Evolutionary conservation across 2,113 vertebrate genomes (phyloP).

Genomic region (Athene noctua): DNA sequence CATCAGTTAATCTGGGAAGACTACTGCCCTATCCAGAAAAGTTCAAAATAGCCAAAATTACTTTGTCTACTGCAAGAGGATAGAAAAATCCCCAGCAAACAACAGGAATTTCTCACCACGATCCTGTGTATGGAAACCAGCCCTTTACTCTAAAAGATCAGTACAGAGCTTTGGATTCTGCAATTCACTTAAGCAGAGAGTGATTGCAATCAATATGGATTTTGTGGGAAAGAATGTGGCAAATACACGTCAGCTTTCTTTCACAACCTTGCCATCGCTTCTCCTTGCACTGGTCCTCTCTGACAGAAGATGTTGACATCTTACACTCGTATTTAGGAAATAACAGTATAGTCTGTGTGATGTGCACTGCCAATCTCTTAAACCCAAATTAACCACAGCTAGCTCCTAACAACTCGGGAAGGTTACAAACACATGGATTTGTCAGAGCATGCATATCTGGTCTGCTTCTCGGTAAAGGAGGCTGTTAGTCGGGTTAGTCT

Average conservation of each 20-base stretch:
- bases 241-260: not conserved
- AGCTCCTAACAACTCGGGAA: not conserved
- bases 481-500: not conserved
- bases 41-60: not conserved
- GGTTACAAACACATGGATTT: not conserved
- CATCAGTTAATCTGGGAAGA: not conserved
- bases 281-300: not conserved
- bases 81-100: not conserved
- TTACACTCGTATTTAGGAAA: not conserved
- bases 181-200: not conserved
- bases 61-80: not conserved
- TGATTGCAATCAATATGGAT: not conserved
- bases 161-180: not conserved
- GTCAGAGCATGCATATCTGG: not conserved
- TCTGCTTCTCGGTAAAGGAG: not conserved
- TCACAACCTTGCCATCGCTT: not conserved
- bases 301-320: accelerated
- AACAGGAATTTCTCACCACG: not conserved
- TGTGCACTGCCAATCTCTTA: not conserved
- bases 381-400: not conserved
- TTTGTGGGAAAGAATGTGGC: not conserved
- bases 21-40: not conserved
- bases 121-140: not conserved
- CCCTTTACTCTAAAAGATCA: not conserved
- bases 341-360: not conserved